Evolutionary conservation across 2,888 invertebrate species (phyloP), one percentile per base, ranked within the genome.

Genomic region (Petrophora chlorosata): DNA sequence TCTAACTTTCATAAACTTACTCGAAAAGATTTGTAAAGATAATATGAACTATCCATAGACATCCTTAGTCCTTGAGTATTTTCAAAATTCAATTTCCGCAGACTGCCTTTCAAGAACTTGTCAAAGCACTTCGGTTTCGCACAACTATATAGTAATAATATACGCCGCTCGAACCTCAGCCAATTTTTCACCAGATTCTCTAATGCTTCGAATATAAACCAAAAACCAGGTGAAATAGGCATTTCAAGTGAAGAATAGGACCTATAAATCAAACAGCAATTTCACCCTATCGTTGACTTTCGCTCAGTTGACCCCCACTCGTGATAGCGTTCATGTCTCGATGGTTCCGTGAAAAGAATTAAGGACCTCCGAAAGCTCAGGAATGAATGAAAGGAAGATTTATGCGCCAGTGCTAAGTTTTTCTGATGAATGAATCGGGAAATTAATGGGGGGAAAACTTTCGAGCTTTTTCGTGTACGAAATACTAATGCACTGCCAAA

Each of bases 211-310:
- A n/a, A n/a, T n/a, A n/a, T n/a, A n/a, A n/a, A n/a, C n/a, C n/a
- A n/a, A n/a, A n/a, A n/a, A 28, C 2, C 29, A 32, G 16, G 17
- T 17, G 5, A 9, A 14, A 8, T 13, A 30, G 8, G 4, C 15
- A 30, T 30, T n/a, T 30, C 29, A 15, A 29, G 14, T 9, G 26
- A 42, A 34, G 13, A 42, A 42, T 15, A 10, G 32, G 5, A 3
- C 22, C 7, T 43, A 64, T 67, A 63, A 67, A 71, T 70, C 65
- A 69, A 64, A 59, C 42, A 52, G 56, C 60, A 63, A 63, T 69
- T 62, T 67, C 61, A 61, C 63, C 59, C 41, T 65, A 65, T 65
- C 69, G 56, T 59, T 58, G 61, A 52, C 58, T 46, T 48, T 55
- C 60, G 59, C 57, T 63, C 57, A 53, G 57, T 61, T 64, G 66